A percentile compares a stretch with the other conserved stretches of the same genome.
These are phyloP conservation scores for Brachypalpus laphriformis DNA, from an alignment of 2,888 invertebrate species.

Conservation along the genomic window DNA sequence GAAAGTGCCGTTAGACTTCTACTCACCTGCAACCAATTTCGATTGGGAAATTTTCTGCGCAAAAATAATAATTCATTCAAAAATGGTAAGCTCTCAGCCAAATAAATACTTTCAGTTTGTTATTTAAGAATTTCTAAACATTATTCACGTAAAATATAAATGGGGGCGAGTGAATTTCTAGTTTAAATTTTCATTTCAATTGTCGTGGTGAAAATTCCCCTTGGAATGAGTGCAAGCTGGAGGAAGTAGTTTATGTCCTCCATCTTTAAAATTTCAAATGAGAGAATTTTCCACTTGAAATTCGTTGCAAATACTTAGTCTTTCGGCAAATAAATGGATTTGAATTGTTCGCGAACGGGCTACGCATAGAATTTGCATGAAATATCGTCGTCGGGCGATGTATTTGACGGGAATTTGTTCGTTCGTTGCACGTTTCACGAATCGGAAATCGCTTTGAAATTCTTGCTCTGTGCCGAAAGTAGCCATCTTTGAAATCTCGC, in stretches of 20 bases:
- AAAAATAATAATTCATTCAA: background rate
- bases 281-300: background rate
- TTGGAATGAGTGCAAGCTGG: background rate
- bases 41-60: background rate
- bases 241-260: background rate
- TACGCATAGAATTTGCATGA: background rate
- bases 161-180: background rate
- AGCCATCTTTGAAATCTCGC: too few species aligned
- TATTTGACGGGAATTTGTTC: too few species aligned
- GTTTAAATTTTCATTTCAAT: background rate
- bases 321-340: background rate
- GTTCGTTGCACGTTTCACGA: too few species aligned
- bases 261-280: too few species aligned
- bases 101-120: background rate
- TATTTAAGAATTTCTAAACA: background rate
- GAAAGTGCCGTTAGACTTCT: background rate
- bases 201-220: background rate
- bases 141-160: background rate
- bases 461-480: too few species aligned
- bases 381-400: background rate
- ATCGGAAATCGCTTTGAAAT: too few species aligned
- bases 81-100: background rate
- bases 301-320: background rate
- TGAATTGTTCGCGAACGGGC: background rate
- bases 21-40: background rate